Evolutionary conservation across 2,888 invertebrate genomes (phyloP), one percentile per base, ranked within the genome.

Genomic region (Cepaea hortensis): DNA sequence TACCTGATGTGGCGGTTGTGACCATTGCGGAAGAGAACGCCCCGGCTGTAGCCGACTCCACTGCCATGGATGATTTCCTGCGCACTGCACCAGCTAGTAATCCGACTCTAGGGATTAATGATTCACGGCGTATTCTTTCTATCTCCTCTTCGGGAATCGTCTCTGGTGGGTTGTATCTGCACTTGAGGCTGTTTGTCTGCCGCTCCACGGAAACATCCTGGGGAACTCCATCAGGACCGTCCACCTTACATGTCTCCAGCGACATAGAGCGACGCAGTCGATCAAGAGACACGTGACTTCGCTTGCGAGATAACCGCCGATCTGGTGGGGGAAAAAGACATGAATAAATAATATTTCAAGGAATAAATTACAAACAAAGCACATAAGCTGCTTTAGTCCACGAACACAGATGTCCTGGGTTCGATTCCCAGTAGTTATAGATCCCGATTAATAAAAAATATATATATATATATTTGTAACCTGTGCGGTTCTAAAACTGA

Each of bases 211-310:
- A 61, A 18, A 85, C 70, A 11, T 85, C 84, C 48, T 76, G 82
- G 35, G 85, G 72, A 3, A 70, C 35, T 55, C 73, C 76, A n/a
- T 83, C 81, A 0, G 73, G 86, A 48, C 82, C 65, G 55, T 73
- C 87, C 48, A 89, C 88, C 13, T 85, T 82, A 18, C 90, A 86
- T 0, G 90, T 90, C 81, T 89, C 90, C 88, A 90, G 88, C 20
- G 91, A 91, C 85, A 93, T 90, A 3, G 93, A 92, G 18, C 91
- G 90, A 76, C 92, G 92, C 70, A 93, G 87, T 7, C 91, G 89
- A 77, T 93, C 92, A 35, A 91, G 76, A 7, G 90, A 88, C 86
- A 91, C 88, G 68, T 88, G 87, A 81, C 90, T 90, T 65, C 90
- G 85, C 76, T 92, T 91, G 50, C 92, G 87, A 61, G 91, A 91